Conservation (phyloP, 2,888 invertebrate species). For the Drosophila pegasa region DNA sequence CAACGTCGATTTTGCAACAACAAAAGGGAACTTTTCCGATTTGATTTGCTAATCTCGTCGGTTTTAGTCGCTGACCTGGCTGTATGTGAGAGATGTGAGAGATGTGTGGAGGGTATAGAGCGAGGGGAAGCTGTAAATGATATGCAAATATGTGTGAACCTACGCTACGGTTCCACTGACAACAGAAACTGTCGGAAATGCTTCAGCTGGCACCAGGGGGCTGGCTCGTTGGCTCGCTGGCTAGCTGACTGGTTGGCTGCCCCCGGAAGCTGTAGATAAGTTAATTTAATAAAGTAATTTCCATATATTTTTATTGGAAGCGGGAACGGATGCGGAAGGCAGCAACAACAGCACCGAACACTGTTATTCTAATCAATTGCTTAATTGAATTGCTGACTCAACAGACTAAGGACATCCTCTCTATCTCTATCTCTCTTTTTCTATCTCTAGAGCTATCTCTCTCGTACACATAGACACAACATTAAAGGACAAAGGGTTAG, state of each 20-base stretch:
- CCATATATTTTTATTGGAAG: constrained; percentile 72
- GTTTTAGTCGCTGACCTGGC: constrained; percentile 10
- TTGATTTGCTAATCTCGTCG: constrained; percentile 22
- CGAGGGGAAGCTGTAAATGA: constrained; percentile 19
- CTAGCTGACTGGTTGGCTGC: not conserved
- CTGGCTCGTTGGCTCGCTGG: not conserved
- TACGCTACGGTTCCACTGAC: constrained; percentile 15
- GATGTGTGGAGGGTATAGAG: no score
- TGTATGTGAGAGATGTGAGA: not conserved
- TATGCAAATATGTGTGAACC: constrained; percentile 43
- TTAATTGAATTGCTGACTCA: constrained; percentile 64
- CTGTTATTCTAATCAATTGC: constrained; percentile 69
- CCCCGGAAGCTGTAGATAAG: constrained; percentile 64
- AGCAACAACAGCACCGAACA: constrained; percentile 38
- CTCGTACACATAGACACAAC: constrained; percentile 12
- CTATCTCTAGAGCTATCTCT: not conserved
- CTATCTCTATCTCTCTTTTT: not conserved
- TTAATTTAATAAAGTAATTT: constrained; percentile 79
- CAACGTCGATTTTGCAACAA: not conserved
- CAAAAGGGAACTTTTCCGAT: constrained; percentile 16
- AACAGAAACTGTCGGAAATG: constrained; percentile 67
- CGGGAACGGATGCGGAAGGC: constrained; percentile 6
- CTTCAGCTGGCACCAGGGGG: constrained; percentile 37
- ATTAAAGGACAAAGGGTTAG: not conserved
- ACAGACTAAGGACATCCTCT: not conserved